Evolutionary conservation across 2,113 vertebrate species (phyloP).

Genomic region (Gracilinanus agilis): DNA sequence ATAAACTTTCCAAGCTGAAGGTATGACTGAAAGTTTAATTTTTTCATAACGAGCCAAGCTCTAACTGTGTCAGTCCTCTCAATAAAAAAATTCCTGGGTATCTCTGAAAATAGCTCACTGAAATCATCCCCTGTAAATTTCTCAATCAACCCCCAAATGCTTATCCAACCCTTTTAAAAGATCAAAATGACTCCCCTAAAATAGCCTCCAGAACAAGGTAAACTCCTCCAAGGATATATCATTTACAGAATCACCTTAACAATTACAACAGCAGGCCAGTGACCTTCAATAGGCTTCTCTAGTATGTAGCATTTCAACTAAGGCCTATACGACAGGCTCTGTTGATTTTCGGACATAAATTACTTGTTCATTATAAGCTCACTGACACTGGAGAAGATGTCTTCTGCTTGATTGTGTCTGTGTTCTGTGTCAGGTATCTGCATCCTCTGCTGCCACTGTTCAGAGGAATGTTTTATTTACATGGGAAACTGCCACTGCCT

Average conservation of each 20-base stretch:
- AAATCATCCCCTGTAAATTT: not conserved
- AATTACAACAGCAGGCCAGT: constrained; percentile 70
- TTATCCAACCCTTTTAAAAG: not conserved
- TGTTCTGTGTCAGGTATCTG: constrained; percentile 48
- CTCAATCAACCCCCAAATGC: not conserved
- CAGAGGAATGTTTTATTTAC: constrained; percentile 42
- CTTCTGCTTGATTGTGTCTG: constrained; percentile 67
- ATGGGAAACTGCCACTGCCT: not conserved
- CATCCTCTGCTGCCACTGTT: constrained; percentile 34
- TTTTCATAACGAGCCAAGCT: not conserved
- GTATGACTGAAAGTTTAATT: not conserved
- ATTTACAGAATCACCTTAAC: constrained; percentile 71
- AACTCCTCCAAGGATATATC: constrained; percentile 46
- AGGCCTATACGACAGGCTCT: constrained; percentile 74
- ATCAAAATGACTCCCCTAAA: not conserved
- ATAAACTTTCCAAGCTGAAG: not conserved
- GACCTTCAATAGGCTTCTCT: constrained; percentile 75
- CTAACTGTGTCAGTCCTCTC: not conserved
- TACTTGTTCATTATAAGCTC: constrained; percentile 79
- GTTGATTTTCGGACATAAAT: constrained; percentile 78
- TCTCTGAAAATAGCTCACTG: not conserved
- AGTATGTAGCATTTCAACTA: constrained; percentile 72
- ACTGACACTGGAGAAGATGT: constrained; percentile 63
- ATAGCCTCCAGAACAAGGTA: constrained; percentile 42
- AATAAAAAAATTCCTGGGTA: constrained; percentile 10